Conservation (phyloP, 2,113 vertebrate genomes). For the Condylura cristata region DNA sequence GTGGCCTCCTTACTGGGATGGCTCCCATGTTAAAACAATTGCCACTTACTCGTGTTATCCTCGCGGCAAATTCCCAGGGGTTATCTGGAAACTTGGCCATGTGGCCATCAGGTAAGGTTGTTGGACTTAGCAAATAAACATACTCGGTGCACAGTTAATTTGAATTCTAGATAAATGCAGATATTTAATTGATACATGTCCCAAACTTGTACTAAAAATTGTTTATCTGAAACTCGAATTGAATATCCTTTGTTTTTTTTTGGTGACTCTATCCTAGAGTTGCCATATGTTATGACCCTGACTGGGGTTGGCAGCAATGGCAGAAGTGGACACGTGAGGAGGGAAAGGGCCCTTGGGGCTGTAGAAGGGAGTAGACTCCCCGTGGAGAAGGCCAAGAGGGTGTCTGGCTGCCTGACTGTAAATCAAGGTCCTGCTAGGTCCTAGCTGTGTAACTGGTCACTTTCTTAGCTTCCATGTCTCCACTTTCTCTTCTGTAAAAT, state of each 20-base stretch:
- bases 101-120: not conserved
- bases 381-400: not conserved
- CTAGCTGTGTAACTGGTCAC: not conserved
- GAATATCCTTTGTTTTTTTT: not conserved
- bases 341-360: not conserved
- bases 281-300: not conserved
- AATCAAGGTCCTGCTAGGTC: not conserved
- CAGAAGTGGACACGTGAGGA: not conserved
- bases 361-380: not conserved
- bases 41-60: not conserved
- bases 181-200: not conserved
- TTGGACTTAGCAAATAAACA: slow-evolving; percentile 19
- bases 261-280: not conserved
- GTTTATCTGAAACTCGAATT: slow-evolving; percentile 5
- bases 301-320: not conserved
- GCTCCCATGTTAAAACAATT: not conserved
- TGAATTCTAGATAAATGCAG: slow-evolving; percentile 39
- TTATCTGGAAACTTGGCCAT: not conserved
- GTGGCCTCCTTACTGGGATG: not conserved
- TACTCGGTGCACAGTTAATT: not conserved
- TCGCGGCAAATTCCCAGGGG: not conserved
- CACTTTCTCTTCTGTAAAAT: not conserved
- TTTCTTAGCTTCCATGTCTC: not conserved
- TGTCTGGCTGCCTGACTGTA: not conserved
- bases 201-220: not conserved